These are phyloP conservation scores for Litoditis marina DNA, from an alignment of 2,888 invertebrate species.

Conservation along the genomic window DNA sequence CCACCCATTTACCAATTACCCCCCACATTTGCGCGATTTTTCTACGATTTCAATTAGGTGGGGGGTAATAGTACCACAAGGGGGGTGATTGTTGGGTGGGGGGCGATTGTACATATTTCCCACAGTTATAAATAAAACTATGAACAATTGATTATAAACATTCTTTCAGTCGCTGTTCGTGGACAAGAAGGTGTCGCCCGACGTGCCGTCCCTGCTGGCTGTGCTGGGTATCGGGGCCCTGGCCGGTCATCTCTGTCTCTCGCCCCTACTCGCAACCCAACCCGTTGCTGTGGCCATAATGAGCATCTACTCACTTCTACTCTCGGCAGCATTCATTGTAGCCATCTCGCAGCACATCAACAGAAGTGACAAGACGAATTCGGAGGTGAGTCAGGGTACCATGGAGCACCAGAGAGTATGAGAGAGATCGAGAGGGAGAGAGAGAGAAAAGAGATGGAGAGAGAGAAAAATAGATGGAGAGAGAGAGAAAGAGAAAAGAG, in stretches of 20 bases:
- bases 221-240: conserved; percentile 31
- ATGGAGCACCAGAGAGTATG: background rate
- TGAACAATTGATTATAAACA: background rate
- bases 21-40: too few species aligned
- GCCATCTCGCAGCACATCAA: conserved; percentile 40
- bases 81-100: too few species aligned
- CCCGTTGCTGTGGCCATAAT: conserved; percentile 29
- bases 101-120: too few species aligned
- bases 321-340: conserved; percentile 32
- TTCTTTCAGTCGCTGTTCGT: conserved; percentile 24
- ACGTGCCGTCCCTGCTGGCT: conserved; percentile 20
- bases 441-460: background rate
- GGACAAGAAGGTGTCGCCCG: conserved; percentile 17
- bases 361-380: conserved; percentile 24
- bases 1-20: too few species aligned
- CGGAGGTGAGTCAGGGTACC: conserved; percentile 16
- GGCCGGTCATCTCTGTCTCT: conserved; percentile 32
- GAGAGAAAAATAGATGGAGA: background rate
- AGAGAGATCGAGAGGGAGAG: background rate
- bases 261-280: conserved; percentile 17
- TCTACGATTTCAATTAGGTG: too few species aligned
- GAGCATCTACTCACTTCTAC: conserved; percentile 36
- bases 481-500: background rate
- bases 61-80: too few species aligned
- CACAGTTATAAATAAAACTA: too few species aligned